A percentile compares a stretch with the other conserved stretches of the same genome.
These are phyloP conservation scores for Nebria ingens DNA, from an alignment of 1,140 invertebrate species.

Conservation along the genomic window DNA sequence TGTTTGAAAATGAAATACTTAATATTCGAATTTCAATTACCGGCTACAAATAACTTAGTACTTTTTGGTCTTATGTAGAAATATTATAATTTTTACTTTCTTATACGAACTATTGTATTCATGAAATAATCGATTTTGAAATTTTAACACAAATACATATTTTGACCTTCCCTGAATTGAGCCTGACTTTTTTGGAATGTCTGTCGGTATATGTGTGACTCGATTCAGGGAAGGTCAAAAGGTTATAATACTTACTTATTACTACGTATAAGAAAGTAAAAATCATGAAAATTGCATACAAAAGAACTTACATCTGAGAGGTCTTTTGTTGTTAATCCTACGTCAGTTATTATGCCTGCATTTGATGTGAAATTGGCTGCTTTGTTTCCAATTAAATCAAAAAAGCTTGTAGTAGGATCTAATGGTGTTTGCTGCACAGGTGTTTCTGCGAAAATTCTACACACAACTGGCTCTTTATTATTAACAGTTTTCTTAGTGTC, in stretches of 20 bases:
- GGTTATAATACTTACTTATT: too few relatives aligned
- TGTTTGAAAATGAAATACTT: constrained; percentile 7
- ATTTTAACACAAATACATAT: too few relatives aligned
- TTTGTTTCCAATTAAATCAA: constrained; percentile 30
- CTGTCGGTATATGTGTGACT: too few relatives aligned
- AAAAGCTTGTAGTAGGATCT: constrained; percentile 33
- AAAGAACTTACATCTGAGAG: constrained; percentile 32
- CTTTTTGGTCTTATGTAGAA: too few relatives aligned
- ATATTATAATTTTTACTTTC: too few relatives aligned
- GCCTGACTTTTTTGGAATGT: too few relatives aligned
- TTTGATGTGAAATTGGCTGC: constrained; percentile 14
- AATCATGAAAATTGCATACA: constrained; percentile 18
- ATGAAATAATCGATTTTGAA: too few relatives aligned
- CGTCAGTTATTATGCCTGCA: constrained; percentile 24
- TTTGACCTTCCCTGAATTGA: too few relatives aligned
- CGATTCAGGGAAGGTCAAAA: too few relatives aligned
- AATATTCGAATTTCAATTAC: too few relatives aligned
- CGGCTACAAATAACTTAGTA: too few relatives aligned
- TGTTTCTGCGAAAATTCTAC: constrained; percentile 35
- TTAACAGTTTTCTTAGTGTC: background rate
- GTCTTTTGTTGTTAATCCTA: constrained; percentile 28
- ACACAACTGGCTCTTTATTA: constrained; percentile 33
- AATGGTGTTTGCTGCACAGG: constrained; percentile 23
- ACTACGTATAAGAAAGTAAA: background rate
- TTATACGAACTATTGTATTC: too few relatives aligned